Conservation (phyloP, 2,797 vertebrate species). For the Mormyrus hasselquistii region DNA sequence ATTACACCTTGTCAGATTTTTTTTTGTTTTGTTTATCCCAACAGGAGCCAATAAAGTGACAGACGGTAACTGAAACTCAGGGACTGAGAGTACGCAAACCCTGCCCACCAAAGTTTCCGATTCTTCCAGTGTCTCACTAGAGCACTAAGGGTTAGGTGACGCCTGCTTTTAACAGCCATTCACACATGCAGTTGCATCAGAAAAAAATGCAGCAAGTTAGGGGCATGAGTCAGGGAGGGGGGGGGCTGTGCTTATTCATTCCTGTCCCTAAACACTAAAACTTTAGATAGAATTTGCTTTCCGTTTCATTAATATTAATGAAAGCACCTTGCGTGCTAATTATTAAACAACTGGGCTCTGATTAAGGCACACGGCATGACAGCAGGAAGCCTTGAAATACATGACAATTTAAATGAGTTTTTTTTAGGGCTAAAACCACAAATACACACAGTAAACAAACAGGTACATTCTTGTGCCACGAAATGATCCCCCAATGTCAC, state of each 20-base stretch:
- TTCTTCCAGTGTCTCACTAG: neutral
- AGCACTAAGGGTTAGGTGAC: neutral
- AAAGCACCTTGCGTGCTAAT: slow-evolving; percentile 8
- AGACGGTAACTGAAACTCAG: neutral
- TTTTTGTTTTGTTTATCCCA: neutral
- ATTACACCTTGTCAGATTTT: neutral
- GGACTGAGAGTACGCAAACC: neutral
- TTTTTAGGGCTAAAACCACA: neutral
- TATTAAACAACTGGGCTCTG: slow-evolving; percentile 2
- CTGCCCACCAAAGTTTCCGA: neutral
- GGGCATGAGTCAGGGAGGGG: neutral
- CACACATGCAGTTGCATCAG: neutral
- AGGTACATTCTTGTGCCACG: neutral
- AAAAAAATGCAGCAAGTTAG: neutral
- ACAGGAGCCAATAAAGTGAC: neutral
- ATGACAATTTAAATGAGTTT: neutral
- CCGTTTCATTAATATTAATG: slow-evolving; percentile 27
- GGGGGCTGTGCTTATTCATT: neutral
- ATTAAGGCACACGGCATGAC: slow-evolving; percentile 18
- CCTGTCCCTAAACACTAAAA: neutral
- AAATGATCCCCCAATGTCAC: neutral
- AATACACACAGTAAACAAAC: slow-evolving; percentile 16
- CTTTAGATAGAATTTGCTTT: neutral
- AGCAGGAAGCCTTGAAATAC: neutral
- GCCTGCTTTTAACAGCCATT: neutral